Percentiles rank a stretch among this genome's conserved stretches.
phyloP scores from a whole-genome alignment of 1,140 invertebrate species.

The Leguminivora glycinivorella region DNA sequence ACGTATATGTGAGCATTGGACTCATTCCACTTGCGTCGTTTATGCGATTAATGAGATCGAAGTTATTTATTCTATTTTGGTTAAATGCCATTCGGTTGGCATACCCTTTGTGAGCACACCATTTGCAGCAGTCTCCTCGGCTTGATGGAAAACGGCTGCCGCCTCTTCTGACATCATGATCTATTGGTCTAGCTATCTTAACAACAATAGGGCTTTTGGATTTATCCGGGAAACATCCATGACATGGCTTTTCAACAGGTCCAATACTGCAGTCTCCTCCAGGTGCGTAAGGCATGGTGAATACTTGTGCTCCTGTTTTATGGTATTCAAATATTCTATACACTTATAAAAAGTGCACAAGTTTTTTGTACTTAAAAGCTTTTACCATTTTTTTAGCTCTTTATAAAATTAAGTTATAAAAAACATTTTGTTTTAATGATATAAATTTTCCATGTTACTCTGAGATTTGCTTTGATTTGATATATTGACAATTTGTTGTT shows the following conservation, averaged over 20 bases:
- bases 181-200: background rate
- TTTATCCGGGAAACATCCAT: background rate
- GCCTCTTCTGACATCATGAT: background rate
- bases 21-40: background rate
- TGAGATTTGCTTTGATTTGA: too few relatives aligned
- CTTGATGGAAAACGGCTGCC: background rate
- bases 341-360: background rate
- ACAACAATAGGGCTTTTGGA: background rate
- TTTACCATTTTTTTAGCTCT: conserved; percentile 12
- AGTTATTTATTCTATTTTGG: background rate
- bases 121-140: background rate
- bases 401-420: conserved; percentile 7
- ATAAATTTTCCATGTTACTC: background rate
- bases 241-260: background rate
- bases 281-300: background rate
- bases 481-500: background rate
- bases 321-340: background rate
- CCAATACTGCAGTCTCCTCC: background rate
- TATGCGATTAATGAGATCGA: background rate
- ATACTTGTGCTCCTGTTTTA: background rate
- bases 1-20: background rate
- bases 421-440: background rate
- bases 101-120: background rate
- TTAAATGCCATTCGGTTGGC: background rate
- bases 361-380: background rate